phyloP scores from a whole-genome alignment of 2,888 invertebrate species.

The Hirtodrosophila duncani region DNA sequence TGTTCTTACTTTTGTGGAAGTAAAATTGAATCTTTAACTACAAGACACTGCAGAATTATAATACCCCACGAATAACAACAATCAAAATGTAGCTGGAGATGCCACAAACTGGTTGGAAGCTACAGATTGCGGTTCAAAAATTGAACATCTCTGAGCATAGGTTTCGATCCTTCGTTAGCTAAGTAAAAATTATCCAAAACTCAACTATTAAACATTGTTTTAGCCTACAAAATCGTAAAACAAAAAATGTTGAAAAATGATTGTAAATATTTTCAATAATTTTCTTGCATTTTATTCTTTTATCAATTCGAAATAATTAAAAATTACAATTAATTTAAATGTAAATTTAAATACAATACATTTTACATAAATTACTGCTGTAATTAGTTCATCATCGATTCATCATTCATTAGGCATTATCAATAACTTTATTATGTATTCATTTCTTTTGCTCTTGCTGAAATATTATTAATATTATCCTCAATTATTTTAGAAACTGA shows the following conservation, averaged over 20 bases:
- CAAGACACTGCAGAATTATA: no score
- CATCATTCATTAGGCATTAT: conserved; percentile 4
- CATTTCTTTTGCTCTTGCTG: conserved; percentile 1
- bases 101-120: no score
- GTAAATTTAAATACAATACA: conserved; percentile 69
- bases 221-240: background rate
- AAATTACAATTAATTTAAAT: conserved; percentile 69
- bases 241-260: background rate
- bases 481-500: conserved; percentile 37
- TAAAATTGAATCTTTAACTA: no score
- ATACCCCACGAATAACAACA: no score
- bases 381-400: conserved; percentile 37
- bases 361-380: conserved; percentile 59
- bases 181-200: no score
- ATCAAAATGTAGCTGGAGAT: no score
- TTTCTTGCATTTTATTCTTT: conserved; percentile 56
- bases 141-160: no score
- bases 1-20: no score
- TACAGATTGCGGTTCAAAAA: no score
- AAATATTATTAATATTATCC: conserved; percentile 6
- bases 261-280: conserved; percentile 19
- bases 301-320: conserved; percentile 70
- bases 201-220: no score
- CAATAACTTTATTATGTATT: conserved; percentile 17
- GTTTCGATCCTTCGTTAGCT: no score